Conservation (phyloP, 2,888 invertebrate species). For the Linhomoeus sp. region DNA sequence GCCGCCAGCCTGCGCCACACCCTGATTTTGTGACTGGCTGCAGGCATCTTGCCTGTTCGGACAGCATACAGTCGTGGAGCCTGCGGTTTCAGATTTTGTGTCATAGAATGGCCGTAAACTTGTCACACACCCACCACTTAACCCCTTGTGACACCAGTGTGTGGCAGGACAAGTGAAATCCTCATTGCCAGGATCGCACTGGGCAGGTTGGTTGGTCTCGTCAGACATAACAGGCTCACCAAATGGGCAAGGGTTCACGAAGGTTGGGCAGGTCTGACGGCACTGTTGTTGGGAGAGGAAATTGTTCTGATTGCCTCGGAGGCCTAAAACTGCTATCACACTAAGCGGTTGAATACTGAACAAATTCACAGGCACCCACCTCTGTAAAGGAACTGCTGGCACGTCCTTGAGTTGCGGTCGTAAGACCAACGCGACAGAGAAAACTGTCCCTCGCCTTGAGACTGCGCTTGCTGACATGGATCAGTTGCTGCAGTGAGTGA, state of each 20-base stretch:
- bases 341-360: no score
- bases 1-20: no score
- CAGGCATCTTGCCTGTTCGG: no score
- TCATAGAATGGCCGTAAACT: no score
- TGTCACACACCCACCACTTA: no score
- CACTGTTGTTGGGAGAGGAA: slow-evolving; percentile 5
- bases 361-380: no score
- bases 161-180: no score
- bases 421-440: slow-evolving; percentile 1
- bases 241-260: slow-evolving; percentile 1
- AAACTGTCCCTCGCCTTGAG: neutral
- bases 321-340: neutral
- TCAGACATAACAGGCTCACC: neutral
- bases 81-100: no score
- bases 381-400: neutral
- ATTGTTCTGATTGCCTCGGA: slow-evolving; percentile 10
- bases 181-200: no score
- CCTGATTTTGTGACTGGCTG: no score
- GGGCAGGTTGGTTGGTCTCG: neutral
- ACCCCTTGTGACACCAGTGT: no score
- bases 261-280: neutral
- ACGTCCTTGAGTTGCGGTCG: neutral
- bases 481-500: slow-evolving; percentile 1
- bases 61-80: no score
- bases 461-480: slow-evolving; percentile 2